These are phyloP conservation scores for Leptinotarsa texana DNA, from an alignment of 1,140 invertebrate species.

Conservation along the genomic window DNA sequence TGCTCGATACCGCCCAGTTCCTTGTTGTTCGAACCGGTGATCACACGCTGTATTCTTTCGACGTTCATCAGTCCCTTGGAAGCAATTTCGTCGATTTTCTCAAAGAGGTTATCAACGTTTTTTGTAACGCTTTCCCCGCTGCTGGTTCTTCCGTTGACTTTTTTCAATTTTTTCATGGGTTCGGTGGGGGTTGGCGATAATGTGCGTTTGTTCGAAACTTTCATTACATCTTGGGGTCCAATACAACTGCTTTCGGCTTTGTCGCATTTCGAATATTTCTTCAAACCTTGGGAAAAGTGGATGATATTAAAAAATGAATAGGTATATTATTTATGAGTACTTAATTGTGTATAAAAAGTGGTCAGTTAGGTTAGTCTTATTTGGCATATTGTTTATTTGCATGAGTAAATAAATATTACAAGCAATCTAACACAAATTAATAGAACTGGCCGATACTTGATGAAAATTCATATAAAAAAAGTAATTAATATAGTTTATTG, in stretches of 20 bases:
- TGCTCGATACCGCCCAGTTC: too few species aligned
- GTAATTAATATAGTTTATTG: too few species aligned
- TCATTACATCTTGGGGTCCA: not conserved
- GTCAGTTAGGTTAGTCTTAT: too few species aligned
- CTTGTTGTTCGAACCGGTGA: not conserved
- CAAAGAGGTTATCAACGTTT: not conserved
- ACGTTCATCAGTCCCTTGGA: not conserved
- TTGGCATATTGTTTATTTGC: too few species aligned
- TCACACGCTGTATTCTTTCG: conserved; percentile 3
- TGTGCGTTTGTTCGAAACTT: conserved; percentile 1
- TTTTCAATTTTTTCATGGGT: not conserved
- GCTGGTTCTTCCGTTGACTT: not conserved
- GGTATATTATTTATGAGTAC: too few species aligned
- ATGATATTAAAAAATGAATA: too few species aligned
- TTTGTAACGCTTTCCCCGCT: not conserved
- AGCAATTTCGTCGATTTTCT: conserved; percentile 5
- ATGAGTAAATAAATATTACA: too few species aligned
- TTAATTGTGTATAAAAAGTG: too few species aligned
- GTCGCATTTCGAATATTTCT: not conserved
- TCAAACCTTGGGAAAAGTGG: not conserved
- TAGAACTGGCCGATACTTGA: too few species aligned
- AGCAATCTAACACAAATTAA: too few species aligned
- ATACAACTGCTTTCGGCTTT: not conserved
- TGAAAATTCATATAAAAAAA: too few species aligned
- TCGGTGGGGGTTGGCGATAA: not conserved